phyloP scores from a whole-genome alignment of 2,113 vertebrate species.

The Perca schrenkii region DNA sequence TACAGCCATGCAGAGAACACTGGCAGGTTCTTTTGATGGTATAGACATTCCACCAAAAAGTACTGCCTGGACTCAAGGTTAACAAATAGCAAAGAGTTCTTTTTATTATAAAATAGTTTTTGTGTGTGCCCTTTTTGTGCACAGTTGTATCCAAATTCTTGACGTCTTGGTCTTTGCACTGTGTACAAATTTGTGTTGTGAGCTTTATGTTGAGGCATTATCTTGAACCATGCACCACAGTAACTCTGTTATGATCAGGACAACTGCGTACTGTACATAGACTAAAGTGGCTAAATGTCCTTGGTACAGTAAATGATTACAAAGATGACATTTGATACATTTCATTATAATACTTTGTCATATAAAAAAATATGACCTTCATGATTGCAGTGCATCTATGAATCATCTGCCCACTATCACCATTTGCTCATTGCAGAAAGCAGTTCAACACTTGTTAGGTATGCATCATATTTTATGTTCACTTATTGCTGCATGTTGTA shows the following conservation, averaged over 20 bases:
- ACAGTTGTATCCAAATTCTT: slow-evolving; percentile 1
- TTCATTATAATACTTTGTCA: neutral
- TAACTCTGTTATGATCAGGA: neutral
- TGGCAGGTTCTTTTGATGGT: neutral
- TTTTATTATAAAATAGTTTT: neutral
- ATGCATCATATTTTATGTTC: neutral
- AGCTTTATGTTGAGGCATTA: neutral
- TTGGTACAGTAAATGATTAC: neutral
- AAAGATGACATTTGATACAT: neutral
- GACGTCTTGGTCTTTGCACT: neutral
- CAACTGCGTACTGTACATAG: neutral
- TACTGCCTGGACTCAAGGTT: neutral
- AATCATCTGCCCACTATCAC: neutral
- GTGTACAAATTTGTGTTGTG: neutral
- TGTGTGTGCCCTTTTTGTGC: neutral
- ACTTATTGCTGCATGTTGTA: neutral
- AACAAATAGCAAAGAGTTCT: neutral
- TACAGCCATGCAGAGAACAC: neutral
- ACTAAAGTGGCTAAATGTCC: neutral
- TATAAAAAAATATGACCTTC: neutral
- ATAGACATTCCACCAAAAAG: neutral
- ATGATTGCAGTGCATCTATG: neutral
- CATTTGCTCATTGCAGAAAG: neutral
- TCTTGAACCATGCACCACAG: neutral
- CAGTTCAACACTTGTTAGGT: neutral